Base-by-base conservation (phyloP, 2,113 vertebrate genomes). In the Hippocampus zosterae region DNA sequence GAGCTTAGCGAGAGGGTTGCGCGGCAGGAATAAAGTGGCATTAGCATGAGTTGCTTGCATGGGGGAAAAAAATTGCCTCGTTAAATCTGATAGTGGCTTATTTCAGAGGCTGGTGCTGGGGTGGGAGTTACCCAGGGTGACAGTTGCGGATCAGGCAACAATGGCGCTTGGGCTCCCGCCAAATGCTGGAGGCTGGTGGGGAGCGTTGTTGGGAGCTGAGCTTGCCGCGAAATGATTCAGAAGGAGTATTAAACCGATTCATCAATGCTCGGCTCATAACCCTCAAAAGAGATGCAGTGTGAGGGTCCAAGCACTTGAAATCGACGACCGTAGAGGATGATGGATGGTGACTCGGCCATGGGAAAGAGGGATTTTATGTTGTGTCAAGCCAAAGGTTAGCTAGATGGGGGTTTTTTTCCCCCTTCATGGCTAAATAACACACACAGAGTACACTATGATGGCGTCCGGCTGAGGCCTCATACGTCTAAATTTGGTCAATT, bases 81-180 rank as follows among this genome's bases (percentile, higher is more conserved):
- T 87, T 89, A 84, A 87, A 89, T 86, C 77, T 86, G 84, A 88
- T 88, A 61, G 74, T 65, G 83, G 80, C 84, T 83, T 81, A 88
- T 84, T 82, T 27, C 63, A 46, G 63, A 65, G 56, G 27, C 1
- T 57, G 57, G 57, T 16, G 27, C 27, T 18, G 57, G 27, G 73
- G 57, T 16, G 55, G 73, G 73, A 84, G 83, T 81, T 82, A 71
- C 81, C 74, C 81, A 81, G 44, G 70, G 75, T 80, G 88, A 83
- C 87, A 85, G 81, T 68, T 71, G 59, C 11, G 79, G 77, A 84
- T 72, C 65, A 13, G 69, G 23, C 75, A 87, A 88, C 84, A 90
- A 88, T 84, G 74, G 56, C 7, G 5, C 48, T 74, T 61, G 73
- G 70, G 79, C 75, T 74, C 61, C 68, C 82, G 76, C 85, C 84